A percentile compares a stretch with the other conserved stretches of the same genome.
These are phyloP conservation scores for Crypturellus undulatus DNA, from an alignment of 2,113 vertebrate genomes.

Conservation along the genomic window DNA sequence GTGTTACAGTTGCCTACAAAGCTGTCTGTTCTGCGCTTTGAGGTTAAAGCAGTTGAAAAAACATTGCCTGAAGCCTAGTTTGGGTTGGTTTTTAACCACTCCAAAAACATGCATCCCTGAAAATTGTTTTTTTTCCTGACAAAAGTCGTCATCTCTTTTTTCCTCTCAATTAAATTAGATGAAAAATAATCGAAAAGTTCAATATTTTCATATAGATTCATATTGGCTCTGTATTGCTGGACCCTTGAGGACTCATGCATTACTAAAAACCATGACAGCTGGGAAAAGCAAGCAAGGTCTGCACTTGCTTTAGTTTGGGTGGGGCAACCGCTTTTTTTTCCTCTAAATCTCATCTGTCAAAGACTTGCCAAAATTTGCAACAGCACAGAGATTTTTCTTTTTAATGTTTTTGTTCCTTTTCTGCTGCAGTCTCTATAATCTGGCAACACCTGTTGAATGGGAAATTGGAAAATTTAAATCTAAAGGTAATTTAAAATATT, in stretches of 20 bases:
- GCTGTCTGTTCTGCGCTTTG: slow-evolving; percentile 60
- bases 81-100: slow-evolving; percentile 34
- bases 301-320: not conserved
- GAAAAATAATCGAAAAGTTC: not conserved
- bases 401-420: slow-evolving; percentile 29
- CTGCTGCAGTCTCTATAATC: slow-evolving; percentile 41
- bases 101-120: not conserved
- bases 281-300: slow-evolving; percentile 30
- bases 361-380: not conserved
- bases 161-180: not conserved
- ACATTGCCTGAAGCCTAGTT: slow-evolving; percentile 43
- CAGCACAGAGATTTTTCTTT: not conserved
- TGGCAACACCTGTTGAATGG: slow-evolving; percentile 58
- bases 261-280: slow-evolving; percentile 24
- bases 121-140: not conserved
- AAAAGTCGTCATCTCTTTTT: not conserved
- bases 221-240: not conserved
- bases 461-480: slow-evolving; percentile 48
- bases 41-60: slow-evolving; percentile 61
- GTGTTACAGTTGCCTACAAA: slow-evolving; percentile 64
- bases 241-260: not conserved
- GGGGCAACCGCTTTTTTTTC: not conserved
- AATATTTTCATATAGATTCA: not conserved
- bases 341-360: not conserved
- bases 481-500: slow-evolving; percentile 50